Base-by-base conservation (phyloP, 1,140 invertebrate genomes). In the Glossosoma conforme region DNA sequence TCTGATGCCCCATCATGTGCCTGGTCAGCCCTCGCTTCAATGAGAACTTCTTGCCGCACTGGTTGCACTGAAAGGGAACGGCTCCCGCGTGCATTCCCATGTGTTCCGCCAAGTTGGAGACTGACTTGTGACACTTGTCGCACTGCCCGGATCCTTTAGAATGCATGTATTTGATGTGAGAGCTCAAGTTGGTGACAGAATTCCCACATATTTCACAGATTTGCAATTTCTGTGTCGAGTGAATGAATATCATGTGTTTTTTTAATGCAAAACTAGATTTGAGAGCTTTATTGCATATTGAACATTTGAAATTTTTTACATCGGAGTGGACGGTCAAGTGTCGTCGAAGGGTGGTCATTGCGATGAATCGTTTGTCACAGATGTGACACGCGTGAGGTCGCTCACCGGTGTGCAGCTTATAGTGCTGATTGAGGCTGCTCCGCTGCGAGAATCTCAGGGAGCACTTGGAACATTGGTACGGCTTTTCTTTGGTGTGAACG, bases 331-430 rank as follows among this genome's bases (percentile, higher is more conserved):
- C 68, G 24, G 52, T 61, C 36, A 67, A 17, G 41, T 54, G 52
- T 10, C 52, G 13, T n/a, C 32, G 41, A 5, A 54, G 21, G 1
- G 52, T 24, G 4, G 52, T 33, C 13, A 24, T 17, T 2, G 44
- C 21, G 17, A 54, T 25, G 52, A 85, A 85, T 49, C 69, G 66
- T 66, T 83, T 83, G 2, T 79, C 79, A 60, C 82, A 84, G 60
- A 78, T 80, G 64, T 82, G 79, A 56, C 82, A 84, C 19, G 77
- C 76, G 52, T 79, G 84, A 1, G 89, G 89, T 77, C 89, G 87
- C 38, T 85, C 87, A 5, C 87, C 87, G 1, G 89, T 92, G 61
- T 93, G 90, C 37, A 83, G 81, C 49, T 19, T 42, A 3, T 35
- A 42, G 17, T 54, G 52, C 18, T 40, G 36, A 14, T 17, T 45